phyloP scores from a whole-genome alignment of 1,140 invertebrate genomes.

The Bradynema listronoti region DNA sequence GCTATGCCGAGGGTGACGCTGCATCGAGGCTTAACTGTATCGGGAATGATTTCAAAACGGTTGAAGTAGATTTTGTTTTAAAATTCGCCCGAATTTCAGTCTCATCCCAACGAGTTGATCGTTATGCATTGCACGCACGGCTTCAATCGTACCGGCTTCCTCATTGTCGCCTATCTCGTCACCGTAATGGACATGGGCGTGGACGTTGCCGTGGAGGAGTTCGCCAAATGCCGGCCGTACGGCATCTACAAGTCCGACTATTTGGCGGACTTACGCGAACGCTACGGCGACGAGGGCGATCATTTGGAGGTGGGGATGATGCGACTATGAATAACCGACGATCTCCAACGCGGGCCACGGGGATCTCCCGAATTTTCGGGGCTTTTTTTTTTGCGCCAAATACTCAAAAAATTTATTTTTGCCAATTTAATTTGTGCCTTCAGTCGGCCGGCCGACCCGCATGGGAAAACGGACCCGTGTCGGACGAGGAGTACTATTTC shows the following conservation, averaged over 20 bases:
- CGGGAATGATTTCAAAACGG: not conserved
- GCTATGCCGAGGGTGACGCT: too few relatives aligned
- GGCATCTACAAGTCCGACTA: conserved; percentile 71
- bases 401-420: not conserved
- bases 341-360: too few relatives aligned
- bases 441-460: conserved; percentile 34
- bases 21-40: too few relatives aligned
- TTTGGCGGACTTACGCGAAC: conserved; percentile 56
- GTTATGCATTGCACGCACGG: conserved; percentile 96
- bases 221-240: conserved; percentile 66
- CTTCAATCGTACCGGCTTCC: conserved; percentile 90
- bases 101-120: conserved; percentile 51
- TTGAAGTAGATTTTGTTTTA: conserved; percentile 10
- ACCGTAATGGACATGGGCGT: not conserved
- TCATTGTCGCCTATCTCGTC: conserved; percentile 77
- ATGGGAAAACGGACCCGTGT: conserved; percentile 43
- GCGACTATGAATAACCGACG: too few relatives aligned
- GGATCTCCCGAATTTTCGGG: not conserved
- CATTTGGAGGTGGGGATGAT: not conserved
- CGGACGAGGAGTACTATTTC: conserved; percentile 17
- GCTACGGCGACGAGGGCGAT: conserved; percentile 40
- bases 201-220: conserved; percentile 65
- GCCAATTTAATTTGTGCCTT: too few relatives aligned
- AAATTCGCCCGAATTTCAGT: conserved; percentile 15
- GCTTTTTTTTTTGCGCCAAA: conserved; percentile 6